phyloP scores from a whole-genome alignment of 2,113 vertebrate genomes.

The Trichechus manatus region DNA sequence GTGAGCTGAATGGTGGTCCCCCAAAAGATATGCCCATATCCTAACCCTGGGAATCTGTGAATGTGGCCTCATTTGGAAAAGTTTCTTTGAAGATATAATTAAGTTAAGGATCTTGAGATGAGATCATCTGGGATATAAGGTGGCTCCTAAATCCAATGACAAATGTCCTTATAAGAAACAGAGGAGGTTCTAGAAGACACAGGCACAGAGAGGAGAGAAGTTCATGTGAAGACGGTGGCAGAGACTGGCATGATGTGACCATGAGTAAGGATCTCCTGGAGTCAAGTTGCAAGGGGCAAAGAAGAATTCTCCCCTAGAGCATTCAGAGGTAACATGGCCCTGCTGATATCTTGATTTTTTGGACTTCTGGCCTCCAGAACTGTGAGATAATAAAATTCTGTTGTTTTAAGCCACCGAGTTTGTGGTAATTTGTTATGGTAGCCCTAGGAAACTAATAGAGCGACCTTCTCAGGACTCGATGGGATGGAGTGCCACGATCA shows the following conservation, averaged over 20 bases:
- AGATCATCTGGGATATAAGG: background rate
- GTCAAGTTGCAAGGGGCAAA: background rate
- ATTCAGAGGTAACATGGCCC: background rate
- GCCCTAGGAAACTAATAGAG: background rate
- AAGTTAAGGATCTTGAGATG: background rate
- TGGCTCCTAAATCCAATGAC: background rate
- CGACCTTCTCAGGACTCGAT: background rate
- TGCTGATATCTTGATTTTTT: background rate
- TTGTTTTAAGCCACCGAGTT: background rate
- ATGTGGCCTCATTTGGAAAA: background rate
- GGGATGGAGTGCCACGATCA: rapidly evolving
- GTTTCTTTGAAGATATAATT: background rate
- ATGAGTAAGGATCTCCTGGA: background rate
- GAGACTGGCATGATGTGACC: background rate
- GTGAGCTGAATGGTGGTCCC: background rate
- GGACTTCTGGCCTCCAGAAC: background rate
- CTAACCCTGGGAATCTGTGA: background rate
- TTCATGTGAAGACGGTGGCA: background rate
- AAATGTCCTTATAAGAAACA: background rate
- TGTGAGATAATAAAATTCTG: background rate
- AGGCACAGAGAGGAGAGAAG: background rate
- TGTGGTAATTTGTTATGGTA: background rate
- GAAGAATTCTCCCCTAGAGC: background rate
- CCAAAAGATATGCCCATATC: background rate
- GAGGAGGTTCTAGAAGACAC: too few relatives aligned